phyloP scores from a whole-genome alignment of 2,888 invertebrate genomes.

The Brenthis daphne region DNA sequence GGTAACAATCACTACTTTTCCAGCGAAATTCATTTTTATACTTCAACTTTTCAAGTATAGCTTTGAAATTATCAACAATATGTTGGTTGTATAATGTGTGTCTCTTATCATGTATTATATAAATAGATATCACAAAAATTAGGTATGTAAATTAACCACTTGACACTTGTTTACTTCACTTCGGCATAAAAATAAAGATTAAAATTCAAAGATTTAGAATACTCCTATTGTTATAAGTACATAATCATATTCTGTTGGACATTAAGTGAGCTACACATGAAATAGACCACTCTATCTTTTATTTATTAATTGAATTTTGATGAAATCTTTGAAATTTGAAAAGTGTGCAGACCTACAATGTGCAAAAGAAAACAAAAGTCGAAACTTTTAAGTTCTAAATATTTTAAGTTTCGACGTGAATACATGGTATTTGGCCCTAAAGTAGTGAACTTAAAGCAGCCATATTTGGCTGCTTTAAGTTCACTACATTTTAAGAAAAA shows the following conservation, averaged over 20 bases:
- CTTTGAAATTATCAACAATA: background rate
- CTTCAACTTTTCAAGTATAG: background rate
- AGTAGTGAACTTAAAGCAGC: background rate
- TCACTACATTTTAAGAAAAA: slow-evolving; percentile 24
- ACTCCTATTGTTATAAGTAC: too few relatives aligned
- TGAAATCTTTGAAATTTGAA: too few relatives aligned
- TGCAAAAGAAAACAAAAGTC: slow-evolving; percentile 1
- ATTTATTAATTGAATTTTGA: too few relatives aligned
- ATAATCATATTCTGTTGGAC: too few relatives aligned
- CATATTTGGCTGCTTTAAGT: too few relatives aligned
- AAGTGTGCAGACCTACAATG: background rate
- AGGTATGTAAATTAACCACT: slow-evolving; percentile 19
- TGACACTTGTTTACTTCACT: slow-evolving; percentile 28
- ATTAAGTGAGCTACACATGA: too few relatives aligned
- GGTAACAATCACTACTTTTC: slow-evolving; percentile 88
- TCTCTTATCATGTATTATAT: slow-evolving; percentile 39
- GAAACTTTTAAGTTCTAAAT: background rate
- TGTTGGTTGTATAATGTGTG: background rate
- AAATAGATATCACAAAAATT: slow-evolving; percentile 43
- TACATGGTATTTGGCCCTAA: slow-evolving; percentile 3
- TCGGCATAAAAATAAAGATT: background rate
- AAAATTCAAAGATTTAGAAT: too few relatives aligned
- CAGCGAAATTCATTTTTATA: slow-evolving; percentile 81
- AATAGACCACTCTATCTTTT: too few relatives aligned
- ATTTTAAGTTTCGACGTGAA: background rate